Evolutionary conservation across 37 sponge, comb jelly and placozoan species (phyloP).

Genomic region (Hormiphora californensis): DNA sequence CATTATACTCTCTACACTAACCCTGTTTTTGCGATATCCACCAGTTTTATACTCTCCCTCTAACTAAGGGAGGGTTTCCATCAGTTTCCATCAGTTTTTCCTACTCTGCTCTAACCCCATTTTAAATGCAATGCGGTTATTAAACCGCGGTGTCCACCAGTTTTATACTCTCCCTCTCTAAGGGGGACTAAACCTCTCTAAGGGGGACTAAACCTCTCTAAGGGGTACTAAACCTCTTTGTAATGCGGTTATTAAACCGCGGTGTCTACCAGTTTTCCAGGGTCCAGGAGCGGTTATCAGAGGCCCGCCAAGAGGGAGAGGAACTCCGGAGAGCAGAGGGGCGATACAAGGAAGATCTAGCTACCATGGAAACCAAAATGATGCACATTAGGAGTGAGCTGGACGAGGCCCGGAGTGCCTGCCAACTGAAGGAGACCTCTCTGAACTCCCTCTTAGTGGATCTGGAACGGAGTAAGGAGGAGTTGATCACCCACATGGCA

Average conservation of each 20-base stretch:
- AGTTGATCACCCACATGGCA: background rate
- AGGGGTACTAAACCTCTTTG: no score
- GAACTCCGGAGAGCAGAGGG: background rate
- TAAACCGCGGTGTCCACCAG: background rate
- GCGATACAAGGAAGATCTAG: background rate
- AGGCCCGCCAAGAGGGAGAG: conserved; percentile 2
- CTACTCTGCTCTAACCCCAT: background rate
- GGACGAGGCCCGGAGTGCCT: background rate
- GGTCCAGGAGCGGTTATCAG: background rate
- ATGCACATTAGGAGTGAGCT: background rate
- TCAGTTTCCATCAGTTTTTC: no score
- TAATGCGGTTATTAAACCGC: no score
- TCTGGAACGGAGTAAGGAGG: background rate
- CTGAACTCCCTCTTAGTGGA: background rate
- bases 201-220: no score
- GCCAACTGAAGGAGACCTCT: background rate
- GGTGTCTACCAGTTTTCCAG: background rate
- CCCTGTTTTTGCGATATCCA: background rate
- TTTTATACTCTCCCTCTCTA: no score
- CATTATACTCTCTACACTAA: background rate
- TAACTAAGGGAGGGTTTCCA: no score
- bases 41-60: no score
- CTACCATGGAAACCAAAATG: background rate
- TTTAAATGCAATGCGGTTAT: no score
- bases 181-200: no score